Evolutionary conservation across 2,113 vertebrate species (phyloP), one percentile per base, ranked within the genome.

Genomic region (Pelvicachromis taeniatus): DNA sequence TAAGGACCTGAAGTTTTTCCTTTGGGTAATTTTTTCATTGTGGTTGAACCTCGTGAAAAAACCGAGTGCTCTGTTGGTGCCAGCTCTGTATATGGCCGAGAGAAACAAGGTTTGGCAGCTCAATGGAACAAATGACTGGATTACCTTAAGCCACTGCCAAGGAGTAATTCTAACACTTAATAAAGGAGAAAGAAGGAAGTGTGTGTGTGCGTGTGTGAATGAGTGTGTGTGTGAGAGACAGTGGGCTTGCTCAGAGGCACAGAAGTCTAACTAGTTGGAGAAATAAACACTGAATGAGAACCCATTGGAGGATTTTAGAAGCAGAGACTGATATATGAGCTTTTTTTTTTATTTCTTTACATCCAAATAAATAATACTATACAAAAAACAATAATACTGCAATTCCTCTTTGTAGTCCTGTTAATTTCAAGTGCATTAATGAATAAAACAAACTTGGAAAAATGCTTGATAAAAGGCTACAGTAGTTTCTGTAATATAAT

Each of bases 91-190:
- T 93, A 93, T 73, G 88, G 87, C 87, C 26, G 85, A 90, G 59
- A 93, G 95, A 96, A 96, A 96, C 94, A 56, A 94, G 91, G 87
- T 94, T 93, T 96, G 95, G 94, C 96, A 96, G 95, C 90, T 95
- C 92, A 81, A 93, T 83, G 93, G 92, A 96, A 93, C 93, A 94
- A 95, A 95, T 95, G 91, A 96, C 93, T 94, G 93, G 94, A 96
- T 96, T 96, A 96, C 94, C 93, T 93, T 95, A 92, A 95, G 92
- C 92, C 88, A 93, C 93, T 95, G 95, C 94, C 95, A 96, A 93
- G 91, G 91, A 95, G 94, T 94, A 92, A 95, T 94, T 96, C 94
- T 95, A 94, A 95, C 95, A 96, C 96, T 96, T 96, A 96, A 96
- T 96, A 95, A 96, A 95, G 92, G 86, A 91, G 86, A 91, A 92